These are phyloP conservation scores for Hestina assimilis DNA, from an alignment of 1,140 invertebrate genomes.

Conservation along the genomic window DNA sequence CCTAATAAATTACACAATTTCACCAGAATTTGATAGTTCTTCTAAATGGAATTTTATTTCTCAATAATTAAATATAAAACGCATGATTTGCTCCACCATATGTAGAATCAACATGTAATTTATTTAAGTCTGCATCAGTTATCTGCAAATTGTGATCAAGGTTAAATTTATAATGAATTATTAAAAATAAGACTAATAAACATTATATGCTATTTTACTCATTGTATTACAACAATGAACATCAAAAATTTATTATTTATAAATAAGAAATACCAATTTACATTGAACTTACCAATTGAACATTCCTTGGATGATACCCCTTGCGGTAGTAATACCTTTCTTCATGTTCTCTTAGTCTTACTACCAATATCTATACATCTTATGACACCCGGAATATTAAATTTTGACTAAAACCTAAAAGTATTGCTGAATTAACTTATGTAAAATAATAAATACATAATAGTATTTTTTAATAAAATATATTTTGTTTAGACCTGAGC, in stretches of 20 bases:
- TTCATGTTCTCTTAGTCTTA: constrained; percentile 7
- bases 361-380: constrained; percentile 3
- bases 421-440: neutral
- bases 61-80: constrained; percentile 25
- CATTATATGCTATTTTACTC: neutral
- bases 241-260: neutral
- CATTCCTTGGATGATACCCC: constrained; percentile 1
- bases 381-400: neutral
- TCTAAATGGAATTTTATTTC: constrained; percentile 16
- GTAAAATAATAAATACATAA: neutral
- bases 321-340: constrained; percentile 3
- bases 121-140: constrained; percentile 27
- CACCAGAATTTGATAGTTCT: constrained; percentile 10
- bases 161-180: neutral
- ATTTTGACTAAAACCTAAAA: constrained; percentile 10
- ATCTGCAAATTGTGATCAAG: constrained; percentile 10
- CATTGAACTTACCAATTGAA: neutral
- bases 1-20: constrained; percentile 17
- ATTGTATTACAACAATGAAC: neutral
- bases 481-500: too few relatives aligned
- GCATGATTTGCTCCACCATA: constrained; percentile 26
- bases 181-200: neutral
- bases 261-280: neutral
- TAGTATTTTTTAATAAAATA: neutral
- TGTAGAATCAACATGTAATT: constrained; percentile 25